A percentile compares a stretch with the other conserved stretches of the same genome.
Evolutionary conservation across 1,140 invertebrate species (phyloP).

Genomic region (Heliothis virescens): DNA sequence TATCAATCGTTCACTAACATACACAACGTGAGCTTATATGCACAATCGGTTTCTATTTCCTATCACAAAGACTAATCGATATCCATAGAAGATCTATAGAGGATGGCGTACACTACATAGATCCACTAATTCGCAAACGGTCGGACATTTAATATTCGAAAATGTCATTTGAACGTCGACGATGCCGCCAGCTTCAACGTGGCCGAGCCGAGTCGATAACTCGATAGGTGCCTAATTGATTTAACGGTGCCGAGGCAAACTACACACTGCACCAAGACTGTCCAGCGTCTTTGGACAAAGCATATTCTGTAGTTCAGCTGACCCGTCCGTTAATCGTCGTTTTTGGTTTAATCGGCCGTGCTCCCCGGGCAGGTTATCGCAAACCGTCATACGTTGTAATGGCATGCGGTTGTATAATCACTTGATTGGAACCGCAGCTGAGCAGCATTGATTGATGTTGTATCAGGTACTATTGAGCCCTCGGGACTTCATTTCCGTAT

Average conservation of each 20-base stretch:
- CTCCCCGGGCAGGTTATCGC: constrained; percentile 22
- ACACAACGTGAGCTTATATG: background rate
- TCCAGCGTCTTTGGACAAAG: constrained; percentile 35
- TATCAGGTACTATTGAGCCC: constrained; percentile 20
- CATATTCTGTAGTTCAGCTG: constrained; percentile 12
- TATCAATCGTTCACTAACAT: background rate
- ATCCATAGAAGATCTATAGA: background rate
- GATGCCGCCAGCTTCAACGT: constrained; percentile 25
- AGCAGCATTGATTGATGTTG: constrained; percentile 30
- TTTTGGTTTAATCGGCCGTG: constrained; percentile 22
- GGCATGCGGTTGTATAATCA: constrained; percentile 19
- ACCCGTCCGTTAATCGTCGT: constrained; percentile 27
- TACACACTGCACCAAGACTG: constrained; percentile 10
- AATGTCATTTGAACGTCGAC: background rate
- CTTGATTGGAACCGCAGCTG: constrained; percentile 34
- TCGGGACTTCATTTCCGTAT: constrained; percentile 28
- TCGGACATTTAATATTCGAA: constrained; percentile 22
- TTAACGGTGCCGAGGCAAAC: constrained; percentile 30
- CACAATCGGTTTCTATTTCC: background rate
- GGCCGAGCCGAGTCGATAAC: constrained; percentile 22
- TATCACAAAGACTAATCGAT: background rate
- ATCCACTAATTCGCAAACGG: background rate
- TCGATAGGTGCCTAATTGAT: constrained; percentile 39
- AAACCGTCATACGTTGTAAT: constrained; percentile 31
- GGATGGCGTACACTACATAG: background rate